These are phyloP conservation scores for Ramphastos sulfuratus DNA, from an alignment of 2,113 vertebrate species.

Conservation along the genomic window DNA sequence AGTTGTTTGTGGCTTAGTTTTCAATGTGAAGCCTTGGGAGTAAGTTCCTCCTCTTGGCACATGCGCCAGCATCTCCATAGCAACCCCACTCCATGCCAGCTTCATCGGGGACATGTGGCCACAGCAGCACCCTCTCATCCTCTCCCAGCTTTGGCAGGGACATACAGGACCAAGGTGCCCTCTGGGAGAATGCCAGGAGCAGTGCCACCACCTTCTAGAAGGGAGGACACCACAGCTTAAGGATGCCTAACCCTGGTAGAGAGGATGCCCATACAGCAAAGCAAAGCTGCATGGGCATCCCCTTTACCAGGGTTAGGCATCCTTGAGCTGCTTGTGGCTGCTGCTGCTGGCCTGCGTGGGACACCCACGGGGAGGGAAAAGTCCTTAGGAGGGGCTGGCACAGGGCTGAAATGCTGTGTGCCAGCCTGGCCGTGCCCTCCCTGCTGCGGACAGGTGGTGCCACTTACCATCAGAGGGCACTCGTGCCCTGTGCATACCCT, in stretches of 20 bases:
- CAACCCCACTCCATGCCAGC: background rate
- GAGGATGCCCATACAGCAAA: background rate
- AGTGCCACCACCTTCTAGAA: background rate
- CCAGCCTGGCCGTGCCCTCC: background rate
- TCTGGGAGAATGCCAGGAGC: background rate
- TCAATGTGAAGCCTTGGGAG: background rate
- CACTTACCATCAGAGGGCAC: constrained; percentile 26
- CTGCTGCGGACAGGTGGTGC: background rate
- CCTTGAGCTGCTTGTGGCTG: background rate
- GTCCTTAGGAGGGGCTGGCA: background rate
- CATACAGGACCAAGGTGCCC: background rate
- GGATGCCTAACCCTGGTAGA: background rate
- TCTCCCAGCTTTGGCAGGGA: background rate
- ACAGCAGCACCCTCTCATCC: background rate
- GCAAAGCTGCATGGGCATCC: background rate
- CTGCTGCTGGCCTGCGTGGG: background rate
- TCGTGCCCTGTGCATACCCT: background rate
- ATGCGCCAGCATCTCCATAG: constrained; percentile 7
- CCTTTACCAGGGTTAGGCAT: background rate
- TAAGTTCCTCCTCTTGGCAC: background rate
- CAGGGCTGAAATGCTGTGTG: background rate
- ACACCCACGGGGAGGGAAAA: background rate
- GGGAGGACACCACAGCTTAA: background rate
- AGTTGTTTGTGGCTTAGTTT: background rate
- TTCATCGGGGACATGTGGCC: background rate